Conservation (phyloP, 2,113 vertebrate species). For the Myrmecobius fasciatus region DNA sequence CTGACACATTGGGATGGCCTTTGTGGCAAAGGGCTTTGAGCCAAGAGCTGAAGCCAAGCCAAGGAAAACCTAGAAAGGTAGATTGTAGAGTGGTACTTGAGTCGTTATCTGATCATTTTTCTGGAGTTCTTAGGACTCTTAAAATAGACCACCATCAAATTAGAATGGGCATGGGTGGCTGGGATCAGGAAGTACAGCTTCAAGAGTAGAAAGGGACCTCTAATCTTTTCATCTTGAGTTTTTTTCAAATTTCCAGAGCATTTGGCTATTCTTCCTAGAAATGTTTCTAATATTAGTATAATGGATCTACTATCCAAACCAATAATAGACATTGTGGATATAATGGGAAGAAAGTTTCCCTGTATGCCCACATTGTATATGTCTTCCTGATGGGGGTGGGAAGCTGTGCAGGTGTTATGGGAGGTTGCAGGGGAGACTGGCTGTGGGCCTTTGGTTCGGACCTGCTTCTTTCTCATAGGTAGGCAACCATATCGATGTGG, state of each 20-base stretch:
- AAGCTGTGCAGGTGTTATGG: not conserved
- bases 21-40: not conserved
- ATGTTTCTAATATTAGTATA: not conserved
- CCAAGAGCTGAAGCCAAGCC: constrained; percentile 1
- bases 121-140: not conserved
- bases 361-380: too few relatives aligned
- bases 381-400: not conserved
- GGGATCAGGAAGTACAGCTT: not conserved
- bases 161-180: not conserved
- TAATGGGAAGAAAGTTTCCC: not conserved
- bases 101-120: not conserved
- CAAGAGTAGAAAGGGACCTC: not conserved
- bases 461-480: constrained; percentile 85
- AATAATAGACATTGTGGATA: not conserved
- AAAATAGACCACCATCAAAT: not conserved
- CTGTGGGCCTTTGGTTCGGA: not conserved
- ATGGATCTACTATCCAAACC: not conserved
- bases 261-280: not conserved
- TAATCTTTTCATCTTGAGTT: not conserved
- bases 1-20: not conserved
- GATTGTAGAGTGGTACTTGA: not conserved
- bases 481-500: constrained; percentile 96
- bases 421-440: not conserved
- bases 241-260: constrained; percentile 24
- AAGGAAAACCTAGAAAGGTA: constrained; percentile 9